phyloP scores from a whole-genome alignment of 2,888 invertebrate genomes.

The Stenodera caucasica region DNA sequence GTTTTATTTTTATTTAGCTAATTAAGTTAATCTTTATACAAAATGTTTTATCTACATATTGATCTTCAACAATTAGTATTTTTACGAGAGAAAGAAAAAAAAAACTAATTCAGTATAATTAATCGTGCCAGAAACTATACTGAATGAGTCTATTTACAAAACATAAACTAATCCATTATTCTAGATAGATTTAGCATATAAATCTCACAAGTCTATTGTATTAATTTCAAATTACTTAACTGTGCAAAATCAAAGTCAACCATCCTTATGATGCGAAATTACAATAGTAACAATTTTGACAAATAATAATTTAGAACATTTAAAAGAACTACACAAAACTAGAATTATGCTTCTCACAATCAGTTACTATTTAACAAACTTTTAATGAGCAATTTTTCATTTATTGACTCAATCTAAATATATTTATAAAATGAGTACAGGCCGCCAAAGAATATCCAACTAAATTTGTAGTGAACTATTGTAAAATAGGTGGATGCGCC shows the following conservation, averaged over 20 bases:
- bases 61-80: not conserved
- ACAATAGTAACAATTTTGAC: not conserved
- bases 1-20: slow-evolving; percentile 18
- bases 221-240: slow-evolving; percentile 12
- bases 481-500: slow-evolving; percentile 3
- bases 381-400: too few relatives aligned
- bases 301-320: too few relatives aligned
- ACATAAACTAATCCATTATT: slow-evolving; percentile 19
- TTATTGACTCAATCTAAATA: too few relatives aligned
- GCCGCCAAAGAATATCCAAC: not conserved
- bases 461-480: not conserved
- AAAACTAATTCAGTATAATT: slow-evolving; percentile 18
- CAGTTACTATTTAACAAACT: too few relatives aligned
- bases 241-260: slow-evolving; percentile 5
- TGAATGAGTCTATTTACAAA: slow-evolving; percentile 15
- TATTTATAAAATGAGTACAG: not conserved
- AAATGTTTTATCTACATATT: slow-evolving; percentile 8
- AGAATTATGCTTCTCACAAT: too few relatives aligned
- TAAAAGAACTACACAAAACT: too few relatives aligned
- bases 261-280: not conserved
- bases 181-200: slow-evolving; percentile 22
- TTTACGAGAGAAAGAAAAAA: not conserved
- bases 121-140: slow-evolving; percentile 13
- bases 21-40: slow-evolving; percentile 19
- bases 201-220: slow-evolving; percentile 23